Evolutionary conservation across 1,140 invertebrate genomes (phyloP).

Genomic region (Laodelphax striatellus): DNA sequence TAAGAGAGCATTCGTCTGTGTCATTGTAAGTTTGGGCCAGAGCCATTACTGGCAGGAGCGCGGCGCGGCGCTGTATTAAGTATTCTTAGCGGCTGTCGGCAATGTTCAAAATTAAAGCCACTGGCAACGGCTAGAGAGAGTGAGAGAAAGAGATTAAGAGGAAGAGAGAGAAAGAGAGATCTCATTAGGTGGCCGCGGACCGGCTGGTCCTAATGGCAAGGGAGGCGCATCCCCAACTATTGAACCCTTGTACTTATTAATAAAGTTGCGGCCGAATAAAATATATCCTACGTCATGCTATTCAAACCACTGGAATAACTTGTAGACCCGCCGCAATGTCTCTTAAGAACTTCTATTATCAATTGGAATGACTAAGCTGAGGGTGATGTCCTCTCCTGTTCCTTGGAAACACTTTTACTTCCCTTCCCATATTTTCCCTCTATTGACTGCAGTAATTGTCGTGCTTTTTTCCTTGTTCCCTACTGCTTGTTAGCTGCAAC

Average conservation of each 20-base stretch:
- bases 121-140: too few species aligned
- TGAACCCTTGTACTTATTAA: slow-evolving; percentile 4
- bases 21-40: background rate
- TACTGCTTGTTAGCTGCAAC: too few species aligned
- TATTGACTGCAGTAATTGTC: too few species aligned
- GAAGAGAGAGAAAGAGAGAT: background rate
- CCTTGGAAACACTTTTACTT: too few species aligned
- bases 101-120: slow-evolving; percentile 11
- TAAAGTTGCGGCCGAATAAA: background rate
- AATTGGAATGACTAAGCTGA: too few species aligned
- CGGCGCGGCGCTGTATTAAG: slow-evolving; percentile 8
- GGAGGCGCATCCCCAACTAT: background rate
- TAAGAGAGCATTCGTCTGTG: slow-evolving; percentile 1
- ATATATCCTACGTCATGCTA: background rate
- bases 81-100: slow-evolving; percentile 1
- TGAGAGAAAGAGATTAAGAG: too few species aligned
- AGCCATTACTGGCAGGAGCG: slow-evolving; percentile 7
- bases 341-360: too few species aligned
- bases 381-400: too few species aligned
- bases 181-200: slow-evolving; percentile 12
- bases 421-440: too few species aligned
- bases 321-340: too few species aligned
- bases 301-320: background rate
- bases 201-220: slow-evolving; percentile 12
- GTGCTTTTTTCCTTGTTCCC: too few species aligned